Conservation (phyloP, 2,888 invertebrate species). For the Hirudinaria manillensis region DNA sequence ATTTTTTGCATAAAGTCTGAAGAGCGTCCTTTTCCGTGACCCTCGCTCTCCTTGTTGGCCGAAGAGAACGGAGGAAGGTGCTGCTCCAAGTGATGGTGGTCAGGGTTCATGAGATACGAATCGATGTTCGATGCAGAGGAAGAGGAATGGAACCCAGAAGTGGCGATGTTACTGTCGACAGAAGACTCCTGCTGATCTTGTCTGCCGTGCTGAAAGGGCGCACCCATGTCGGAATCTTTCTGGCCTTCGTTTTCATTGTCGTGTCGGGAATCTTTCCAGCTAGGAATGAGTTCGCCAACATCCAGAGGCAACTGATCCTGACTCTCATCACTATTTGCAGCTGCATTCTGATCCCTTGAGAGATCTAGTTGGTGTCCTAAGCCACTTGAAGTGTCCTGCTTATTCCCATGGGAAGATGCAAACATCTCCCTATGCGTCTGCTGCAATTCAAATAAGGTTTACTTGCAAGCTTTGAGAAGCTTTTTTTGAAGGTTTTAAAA, state of each 20-base stretch:
- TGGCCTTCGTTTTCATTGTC: neutral
- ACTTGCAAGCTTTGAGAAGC: neutral
- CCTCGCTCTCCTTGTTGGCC: neutral
- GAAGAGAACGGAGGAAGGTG: neutral
- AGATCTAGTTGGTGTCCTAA: neutral
- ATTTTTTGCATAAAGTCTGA: neutral
- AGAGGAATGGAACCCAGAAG: constrained; percentile 10
- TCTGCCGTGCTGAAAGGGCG: neutral
- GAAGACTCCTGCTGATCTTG: neutral
- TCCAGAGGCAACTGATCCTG: constrained; percentile 13
- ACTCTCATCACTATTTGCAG: constrained; percentile 1
- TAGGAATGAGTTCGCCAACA: neutral
- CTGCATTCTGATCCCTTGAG: neutral
- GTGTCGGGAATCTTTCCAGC: neutral
- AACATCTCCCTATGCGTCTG: constrained; percentile 21
- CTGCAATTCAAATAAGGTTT: neutral
- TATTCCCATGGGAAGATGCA: neutral
- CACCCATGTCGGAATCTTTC: neutral
- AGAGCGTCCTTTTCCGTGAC: neutral
- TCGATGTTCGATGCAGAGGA: neutral
- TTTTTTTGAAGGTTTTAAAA: constrained; percentile 1
- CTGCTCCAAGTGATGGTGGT: constrained; percentile 8
- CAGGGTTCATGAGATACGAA: neutral
- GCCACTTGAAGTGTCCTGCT: neutral
- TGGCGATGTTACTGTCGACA: neutral